Evolutionary conservation across 2,113 vertebrate genomes (phyloP).

Genomic region (Butastur rufipennis): DNA sequence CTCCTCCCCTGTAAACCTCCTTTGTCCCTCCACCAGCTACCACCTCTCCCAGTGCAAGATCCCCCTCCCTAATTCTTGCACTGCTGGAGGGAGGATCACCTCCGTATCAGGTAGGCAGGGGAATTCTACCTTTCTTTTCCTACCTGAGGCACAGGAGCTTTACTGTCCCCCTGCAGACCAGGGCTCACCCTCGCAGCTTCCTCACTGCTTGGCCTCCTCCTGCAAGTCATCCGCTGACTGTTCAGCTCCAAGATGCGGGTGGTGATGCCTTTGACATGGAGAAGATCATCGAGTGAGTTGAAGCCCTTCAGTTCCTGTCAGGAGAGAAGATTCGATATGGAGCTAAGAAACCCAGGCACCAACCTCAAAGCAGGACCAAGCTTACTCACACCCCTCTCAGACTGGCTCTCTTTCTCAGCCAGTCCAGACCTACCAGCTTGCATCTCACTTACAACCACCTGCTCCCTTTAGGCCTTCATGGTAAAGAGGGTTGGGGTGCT

Average conservation of each 20-base stretch:
- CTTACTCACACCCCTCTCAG: too few relatives aligned
- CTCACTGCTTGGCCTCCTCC: not conserved
- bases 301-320: conserved; percentile 61
- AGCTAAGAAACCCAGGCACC: not conserved
- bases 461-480: not conserved
- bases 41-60: not conserved
- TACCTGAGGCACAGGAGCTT: not conserved
- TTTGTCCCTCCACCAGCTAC: not conserved
- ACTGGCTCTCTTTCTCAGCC: not conserved
- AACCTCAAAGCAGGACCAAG: not conserved
- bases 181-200: not conserved
- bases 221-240: conserved; percentile 48
- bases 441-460: not conserved
- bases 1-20: not conserved
- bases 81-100: not conserved
- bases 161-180: not conserved
- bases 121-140: not conserved
- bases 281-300: conserved; percentile 50
- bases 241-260: conserved; percentile 62
- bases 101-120: not conserved
- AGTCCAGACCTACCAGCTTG: not conserved
- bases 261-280: conserved; percentile 63
- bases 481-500: too few relatives aligned
- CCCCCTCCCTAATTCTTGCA: not conserved
- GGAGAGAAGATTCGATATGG: rapidly evolving